Evolutionary conservation across 2,797 vertebrate genomes (phyloP).

Genomic region (Meriones psammophilus): DNA sequence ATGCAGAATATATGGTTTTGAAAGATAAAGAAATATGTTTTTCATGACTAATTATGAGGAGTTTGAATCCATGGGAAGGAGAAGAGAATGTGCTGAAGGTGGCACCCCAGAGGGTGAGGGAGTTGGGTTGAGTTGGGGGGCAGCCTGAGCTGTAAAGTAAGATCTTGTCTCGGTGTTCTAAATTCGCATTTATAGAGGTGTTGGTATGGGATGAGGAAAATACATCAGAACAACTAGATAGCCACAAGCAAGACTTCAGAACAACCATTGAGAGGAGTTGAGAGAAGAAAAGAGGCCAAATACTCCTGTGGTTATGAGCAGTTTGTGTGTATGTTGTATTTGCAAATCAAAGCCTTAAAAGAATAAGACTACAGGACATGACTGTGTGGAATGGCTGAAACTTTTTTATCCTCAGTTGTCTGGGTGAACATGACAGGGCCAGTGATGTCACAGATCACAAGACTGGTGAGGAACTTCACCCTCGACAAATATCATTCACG

Average conservation of each 20-base stretch:
- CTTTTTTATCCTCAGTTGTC: not conserved
- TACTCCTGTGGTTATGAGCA: not conserved
- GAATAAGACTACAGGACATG: not conserved
- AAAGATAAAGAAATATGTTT: not conserved
- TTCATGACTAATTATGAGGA: not conserved
- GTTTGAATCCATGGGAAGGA: not conserved
- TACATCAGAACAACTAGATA: not conserved
- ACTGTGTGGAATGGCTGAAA: not conserved
- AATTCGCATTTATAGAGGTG: not conserved
- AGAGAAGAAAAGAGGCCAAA: not conserved
- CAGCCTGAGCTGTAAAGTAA: not conserved
- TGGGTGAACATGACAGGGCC: not conserved
- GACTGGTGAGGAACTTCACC: not conserved
- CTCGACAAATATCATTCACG: slow-evolving; percentile 14
- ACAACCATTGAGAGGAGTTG: not conserved
- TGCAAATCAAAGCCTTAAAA: slow-evolving; percentile 5
- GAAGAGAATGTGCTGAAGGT: not conserved
- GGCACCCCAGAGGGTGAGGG: not conserved
- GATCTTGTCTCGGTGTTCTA: not conserved
- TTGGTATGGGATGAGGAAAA: not conserved
- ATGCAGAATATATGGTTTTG: not conserved
- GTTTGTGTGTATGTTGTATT: not conserved
- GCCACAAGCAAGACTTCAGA: not conserved
- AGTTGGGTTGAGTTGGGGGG: not conserved
- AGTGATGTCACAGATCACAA: not conserved